Conservation (phyloP, 2,113 vertebrate genomes). For the Chaetodon trifascialis region DNA sequence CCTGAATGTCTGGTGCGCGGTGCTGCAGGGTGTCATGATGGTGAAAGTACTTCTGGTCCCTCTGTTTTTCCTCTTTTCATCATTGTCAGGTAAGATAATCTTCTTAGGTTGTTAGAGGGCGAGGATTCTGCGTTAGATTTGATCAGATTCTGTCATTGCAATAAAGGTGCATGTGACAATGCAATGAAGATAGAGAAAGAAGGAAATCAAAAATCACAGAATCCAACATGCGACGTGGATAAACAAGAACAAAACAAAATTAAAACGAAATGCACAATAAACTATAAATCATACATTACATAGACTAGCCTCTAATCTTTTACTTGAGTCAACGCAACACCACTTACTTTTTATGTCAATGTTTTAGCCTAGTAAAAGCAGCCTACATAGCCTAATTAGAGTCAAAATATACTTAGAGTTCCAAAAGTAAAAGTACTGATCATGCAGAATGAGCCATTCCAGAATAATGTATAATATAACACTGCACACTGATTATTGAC, state of each 20-base stretch:
- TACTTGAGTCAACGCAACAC: too few relatives aligned
- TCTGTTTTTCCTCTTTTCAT: background rate
- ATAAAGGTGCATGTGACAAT: background rate
- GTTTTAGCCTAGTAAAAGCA: too few relatives aligned
- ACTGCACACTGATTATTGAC: background rate
- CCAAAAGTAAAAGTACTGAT: background rate
- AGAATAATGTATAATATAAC: background rate
- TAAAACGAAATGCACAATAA: background rate
- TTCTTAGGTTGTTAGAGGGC: background rate
- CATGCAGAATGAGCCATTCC: background rate
- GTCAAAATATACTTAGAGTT: too few relatives aligned
- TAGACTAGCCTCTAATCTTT: too few relatives aligned
- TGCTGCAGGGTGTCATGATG: background rate
- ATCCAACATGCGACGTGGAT: background rate
- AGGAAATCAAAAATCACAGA: background rate
- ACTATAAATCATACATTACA: background rate
- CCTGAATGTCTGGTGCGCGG: background rate
- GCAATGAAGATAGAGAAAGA: background rate
- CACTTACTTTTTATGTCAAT: too few relatives aligned
- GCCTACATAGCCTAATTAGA: too few relatives aligned
- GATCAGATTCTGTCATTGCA: background rate
- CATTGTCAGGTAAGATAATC: constrained; percentile 3
- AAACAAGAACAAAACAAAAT: too few relatives aligned
- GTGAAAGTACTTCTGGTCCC: background rate
- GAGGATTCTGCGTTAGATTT: background rate